Conservation (phyloP, 2,888 invertebrate species). For the Nycteola revayana region DNA sequence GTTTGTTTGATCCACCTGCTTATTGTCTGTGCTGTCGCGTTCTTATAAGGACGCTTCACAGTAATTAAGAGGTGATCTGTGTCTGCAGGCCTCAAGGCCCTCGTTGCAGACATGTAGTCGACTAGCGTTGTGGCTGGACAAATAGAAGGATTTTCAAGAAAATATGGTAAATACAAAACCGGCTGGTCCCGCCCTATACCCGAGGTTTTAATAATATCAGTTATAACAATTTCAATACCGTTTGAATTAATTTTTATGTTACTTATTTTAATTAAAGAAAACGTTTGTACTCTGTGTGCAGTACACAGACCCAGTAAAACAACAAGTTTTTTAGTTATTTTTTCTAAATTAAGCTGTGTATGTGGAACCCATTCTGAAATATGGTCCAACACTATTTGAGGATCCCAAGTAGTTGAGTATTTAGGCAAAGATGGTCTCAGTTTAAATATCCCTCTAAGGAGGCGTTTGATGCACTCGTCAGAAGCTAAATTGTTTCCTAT, state of each 20-base stretch:
- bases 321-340: slow-evolving; percentile 5
- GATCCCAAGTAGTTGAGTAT: slow-evolving; percentile 10
- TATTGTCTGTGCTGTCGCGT: too few relatives aligned
- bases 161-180: neutral
- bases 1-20: too few relatives aligned
- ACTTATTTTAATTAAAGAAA: slow-evolving; percentile 1
- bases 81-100: too few relatives aligned
- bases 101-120: too few relatives aligned
- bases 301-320: slow-evolving; percentile 6
- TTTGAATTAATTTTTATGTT: neutral
- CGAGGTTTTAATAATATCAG: slow-evolving; percentile 2
- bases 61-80: too few relatives aligned
- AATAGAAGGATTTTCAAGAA: too few relatives aligned
- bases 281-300: slow-evolving; percentile 6
- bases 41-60: too few relatives aligned
- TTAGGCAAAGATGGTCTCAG: slow-evolving; percentile 9
- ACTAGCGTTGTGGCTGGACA: too few relatives aligned
- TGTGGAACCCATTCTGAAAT: slow-evolving; percentile 6
- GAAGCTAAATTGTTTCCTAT: slow-evolving; percentile 1
- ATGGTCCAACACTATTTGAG: slow-evolving; percentile 5
- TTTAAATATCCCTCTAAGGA: slow-evolving; percentile 8
- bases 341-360: slow-evolving; percentile 5
- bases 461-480: slow-evolving; percentile 3
- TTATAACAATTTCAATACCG: slow-evolving; percentile 1
- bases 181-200: slow-evolving; percentile 1